Evolutionary conservation across 1,140 invertebrate species (phyloP), one percentile per base, ranked within the genome.

Genomic region (Akabosia matsudoensis): DNA sequence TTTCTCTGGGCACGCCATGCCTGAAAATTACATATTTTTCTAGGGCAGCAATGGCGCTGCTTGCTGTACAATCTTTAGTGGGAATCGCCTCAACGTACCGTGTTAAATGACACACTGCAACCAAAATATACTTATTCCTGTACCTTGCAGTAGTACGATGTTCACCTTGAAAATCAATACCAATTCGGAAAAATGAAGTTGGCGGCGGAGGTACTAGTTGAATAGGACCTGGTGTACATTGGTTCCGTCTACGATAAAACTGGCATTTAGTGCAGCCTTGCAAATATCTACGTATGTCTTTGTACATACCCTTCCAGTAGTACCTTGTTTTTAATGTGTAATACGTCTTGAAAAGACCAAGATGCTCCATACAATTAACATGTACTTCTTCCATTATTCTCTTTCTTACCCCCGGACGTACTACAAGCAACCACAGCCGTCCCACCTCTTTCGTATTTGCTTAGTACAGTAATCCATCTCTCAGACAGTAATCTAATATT

Each of bases 1-100:
- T 82, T 10, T 82, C 37, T 14, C 54, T 73, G 0, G 83, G 81
- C 0, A 73, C 67, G 31, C 83, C 82, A 70, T 77, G 72, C 10
- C 56, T 45, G 33, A 64, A 74, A 28, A 77, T 14, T 22, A 77
- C n/a, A 4, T 74, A 33, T 10, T 30, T 33, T 30, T 74, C 22
- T 16, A 79, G 45, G 1, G 33, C 74, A 22, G 31, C 0, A 0
- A 73, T 30, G 0, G 74, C 52, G 64, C 30, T 33, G 71, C 1
- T 33, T 0, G 64, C 45, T 14, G 30, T 54, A 26, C 31, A 54
- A 1, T 61, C 64, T 1, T 70, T 56, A 14, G 61, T 61, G 0
- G 74, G 61, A 0, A 24, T 18, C 0, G 30, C 73, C 67, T 71
- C 51, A 10, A 74, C 33, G 30, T 51, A 79, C 10, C 76, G 34